A percentile compares a stretch with the other conserved stretches of the same genome.
phyloP scores from a whole-genome alignment of 2,888 invertebrate genomes.

The Euproctis similis region DNA sequence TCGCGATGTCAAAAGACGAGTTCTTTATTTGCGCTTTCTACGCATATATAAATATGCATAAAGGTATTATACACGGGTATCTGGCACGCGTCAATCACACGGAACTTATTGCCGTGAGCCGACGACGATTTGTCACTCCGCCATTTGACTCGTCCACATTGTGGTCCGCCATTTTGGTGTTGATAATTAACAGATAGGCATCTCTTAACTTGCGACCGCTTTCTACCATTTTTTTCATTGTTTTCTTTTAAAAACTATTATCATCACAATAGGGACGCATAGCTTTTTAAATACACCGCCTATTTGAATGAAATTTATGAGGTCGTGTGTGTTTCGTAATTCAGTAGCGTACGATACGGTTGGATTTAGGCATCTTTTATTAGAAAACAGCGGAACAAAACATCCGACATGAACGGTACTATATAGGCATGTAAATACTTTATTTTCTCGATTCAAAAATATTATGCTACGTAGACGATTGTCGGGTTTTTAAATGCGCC shows the following conservation, averaged over 20 bases:
- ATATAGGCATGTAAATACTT: no score
- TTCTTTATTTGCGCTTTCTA: conserved; percentile 74
- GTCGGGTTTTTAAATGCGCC: no score
- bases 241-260: conserved; percentile 73
- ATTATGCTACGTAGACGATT: no score
- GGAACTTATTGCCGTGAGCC: conserved; percentile 60
- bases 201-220: conserved; percentile 60
- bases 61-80: conserved; percentile 61
- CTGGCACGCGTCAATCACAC: conserved; percentile 75
- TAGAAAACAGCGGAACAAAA: conserved; percentile 48
- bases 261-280: conserved; percentile 71
- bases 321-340: conserved; percentile 53
- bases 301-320: conserved; percentile 72
- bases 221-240: conserved; percentile 61
- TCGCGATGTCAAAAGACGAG: conserved; percentile 59
- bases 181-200: conserved; percentile 74
- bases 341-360: conserved; percentile 44
- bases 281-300: conserved; percentile 70
- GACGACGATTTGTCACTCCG: conserved; percentile 69
- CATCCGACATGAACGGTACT: no score
- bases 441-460: no score
- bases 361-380: conserved; percentile 50
- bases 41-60: conserved; percentile 68
- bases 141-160: conserved; percentile 66
- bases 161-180: conserved; percentile 68